Conservation (phyloP, 2,888 invertebrate genomes). For the Hyalella azteca region DNA sequence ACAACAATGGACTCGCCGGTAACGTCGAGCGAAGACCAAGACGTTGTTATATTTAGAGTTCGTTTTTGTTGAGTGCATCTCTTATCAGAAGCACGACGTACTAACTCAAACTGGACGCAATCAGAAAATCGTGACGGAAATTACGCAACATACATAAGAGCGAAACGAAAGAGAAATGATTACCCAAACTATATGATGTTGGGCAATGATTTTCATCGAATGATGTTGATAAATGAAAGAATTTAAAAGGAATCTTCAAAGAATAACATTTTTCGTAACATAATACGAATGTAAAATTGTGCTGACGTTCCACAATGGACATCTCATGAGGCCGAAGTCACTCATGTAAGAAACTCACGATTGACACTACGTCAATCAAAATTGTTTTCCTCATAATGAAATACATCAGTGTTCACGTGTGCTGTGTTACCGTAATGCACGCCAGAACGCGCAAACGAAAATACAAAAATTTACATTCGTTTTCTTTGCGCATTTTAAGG, state of each 20-base stretch:
- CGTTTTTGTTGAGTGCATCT: neutral
- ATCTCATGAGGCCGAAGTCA: no score
- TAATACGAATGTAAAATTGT: no score
- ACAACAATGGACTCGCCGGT: slow-evolving; percentile 10
- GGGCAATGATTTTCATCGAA: neutral
- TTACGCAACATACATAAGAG: neutral
- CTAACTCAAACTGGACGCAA: neutral
- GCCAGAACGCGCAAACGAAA: no score
- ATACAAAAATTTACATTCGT: no score
- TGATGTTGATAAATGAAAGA: neutral
- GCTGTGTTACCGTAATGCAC: no score
- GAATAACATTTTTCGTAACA: neutral
- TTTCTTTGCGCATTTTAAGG: no score
- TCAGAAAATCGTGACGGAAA: neutral
- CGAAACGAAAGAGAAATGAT: neutral
- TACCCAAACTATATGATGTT: no score
- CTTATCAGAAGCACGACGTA: neutral
- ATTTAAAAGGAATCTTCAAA: neutral
- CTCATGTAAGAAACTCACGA: no score
- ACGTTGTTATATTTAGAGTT: neutral
- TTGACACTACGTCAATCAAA: no score
- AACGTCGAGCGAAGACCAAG: neutral
- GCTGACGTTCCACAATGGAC: no score
- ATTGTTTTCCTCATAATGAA: no score
- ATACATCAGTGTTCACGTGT: no score